Evolutionary conservation across 2,797 vertebrate species (phyloP).

Genomic region (Eulemur coronatus): DNA sequence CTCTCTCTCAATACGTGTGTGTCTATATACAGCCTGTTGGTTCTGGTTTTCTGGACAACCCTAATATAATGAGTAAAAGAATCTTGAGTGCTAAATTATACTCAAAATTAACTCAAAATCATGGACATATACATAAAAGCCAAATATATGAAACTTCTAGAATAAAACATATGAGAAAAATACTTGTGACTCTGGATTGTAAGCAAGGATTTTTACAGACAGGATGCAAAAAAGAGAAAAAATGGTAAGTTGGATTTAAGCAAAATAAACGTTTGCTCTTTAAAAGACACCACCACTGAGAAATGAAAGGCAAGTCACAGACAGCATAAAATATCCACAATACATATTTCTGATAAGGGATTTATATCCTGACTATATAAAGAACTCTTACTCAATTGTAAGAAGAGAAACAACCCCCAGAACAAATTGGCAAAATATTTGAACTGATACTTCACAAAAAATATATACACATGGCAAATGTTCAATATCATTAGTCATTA

Average conservation of each 20-base stretch:
- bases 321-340: background rate
- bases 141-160: background rate
- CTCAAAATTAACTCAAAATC: background rate
- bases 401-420: background rate
- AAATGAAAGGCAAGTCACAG: background rate
- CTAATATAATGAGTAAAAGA: background rate
- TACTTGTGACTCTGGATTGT: background rate
- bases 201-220: background rate
- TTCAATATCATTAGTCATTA: background rate
- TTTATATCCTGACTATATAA: background rate
- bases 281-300: background rate
- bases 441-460: background rate
- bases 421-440: background rate
- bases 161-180: background rate
- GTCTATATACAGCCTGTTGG: background rate
- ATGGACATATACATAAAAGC: background rate
- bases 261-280: background rate
- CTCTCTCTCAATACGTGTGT: background rate
- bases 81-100: background rate
- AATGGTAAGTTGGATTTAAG: background rate
- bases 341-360: too few relatives aligned
- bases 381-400: background rate
- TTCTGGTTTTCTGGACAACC: background rate
- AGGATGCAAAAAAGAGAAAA: background rate
- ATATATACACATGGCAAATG: background rate